Conservation (phyloP, 2,113 vertebrate species). For the Thermophis baileyi region DNA sequence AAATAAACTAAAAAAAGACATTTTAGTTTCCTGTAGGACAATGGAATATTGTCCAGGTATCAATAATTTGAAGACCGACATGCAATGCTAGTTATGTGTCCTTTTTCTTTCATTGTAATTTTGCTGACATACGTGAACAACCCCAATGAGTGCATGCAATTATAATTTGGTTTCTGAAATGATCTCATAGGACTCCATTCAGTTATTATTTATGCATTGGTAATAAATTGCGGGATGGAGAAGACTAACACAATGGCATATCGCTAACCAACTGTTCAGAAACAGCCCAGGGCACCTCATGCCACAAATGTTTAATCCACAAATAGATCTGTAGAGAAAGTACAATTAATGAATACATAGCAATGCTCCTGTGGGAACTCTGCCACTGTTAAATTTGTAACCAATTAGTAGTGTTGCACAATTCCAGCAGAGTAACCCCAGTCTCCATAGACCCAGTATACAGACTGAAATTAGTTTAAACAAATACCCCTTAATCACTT, state of each 20-base stretch:
- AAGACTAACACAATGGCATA: constrained; percentile 18
- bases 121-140: not conserved
- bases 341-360: constrained; percentile 37
- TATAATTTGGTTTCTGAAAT: not conserved
- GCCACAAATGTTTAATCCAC: constrained; percentile 19
- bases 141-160: not conserved
- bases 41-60: rapidly evolving
- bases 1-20: not conserved
- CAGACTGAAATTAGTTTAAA: constrained; percentile 79
- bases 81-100: rapidly evolving
- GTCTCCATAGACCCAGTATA: constrained; percentile 73
- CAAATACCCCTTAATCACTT: constrained; percentile 79
- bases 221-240: constrained; percentile 1
- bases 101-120: rapidly evolving
- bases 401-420: constrained; percentile 79
- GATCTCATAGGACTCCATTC: not conserved
- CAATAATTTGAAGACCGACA: not conserved
- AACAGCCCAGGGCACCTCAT: constrained; percentile 30
- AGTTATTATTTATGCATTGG: not conserved
- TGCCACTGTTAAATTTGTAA: constrained; percentile 77
- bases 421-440: constrained; percentile 76
- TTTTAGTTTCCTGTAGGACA: not conserved
- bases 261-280: constrained; percentile 20
- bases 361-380: constrained; percentile 63
- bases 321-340: not conserved